Evolutionary conservation across 2,888 invertebrate genomes (phyloP).

Genomic region (Tenodera sinensis): DNA sequence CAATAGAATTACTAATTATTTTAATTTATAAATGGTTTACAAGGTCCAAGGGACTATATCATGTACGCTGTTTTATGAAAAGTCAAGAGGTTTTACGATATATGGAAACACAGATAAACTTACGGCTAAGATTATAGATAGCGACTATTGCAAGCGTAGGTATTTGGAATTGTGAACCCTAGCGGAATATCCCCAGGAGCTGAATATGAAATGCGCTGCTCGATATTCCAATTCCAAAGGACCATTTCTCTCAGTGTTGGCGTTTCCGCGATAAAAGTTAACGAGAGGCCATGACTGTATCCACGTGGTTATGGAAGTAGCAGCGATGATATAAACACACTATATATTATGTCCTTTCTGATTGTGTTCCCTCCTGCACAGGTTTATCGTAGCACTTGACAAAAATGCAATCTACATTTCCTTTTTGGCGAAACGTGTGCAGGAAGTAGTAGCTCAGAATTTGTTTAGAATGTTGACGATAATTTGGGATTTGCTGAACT

Average conservation of each 20-base stretch:
- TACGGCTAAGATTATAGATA: too few relatives aligned
- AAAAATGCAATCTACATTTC: not conserved
- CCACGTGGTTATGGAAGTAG: not conserved
- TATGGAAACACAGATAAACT: too few relatives aligned
- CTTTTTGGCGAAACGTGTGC: not conserved
- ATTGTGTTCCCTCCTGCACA: not conserved
- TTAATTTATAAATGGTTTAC: too few relatives aligned
- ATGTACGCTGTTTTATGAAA: too few relatives aligned
- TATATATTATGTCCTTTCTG: not conserved
- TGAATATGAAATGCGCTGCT: slow-evolving; percentile 1
- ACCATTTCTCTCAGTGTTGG: not conserved
- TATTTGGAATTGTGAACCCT: not conserved
- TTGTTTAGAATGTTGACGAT: too few relatives aligned
- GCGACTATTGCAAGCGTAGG: too few relatives aligned
- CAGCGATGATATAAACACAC: not conserved
- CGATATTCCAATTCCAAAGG: not conserved
- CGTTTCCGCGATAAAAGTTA: not conserved
- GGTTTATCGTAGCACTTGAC: not conserved
- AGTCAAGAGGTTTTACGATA: too few relatives aligned
- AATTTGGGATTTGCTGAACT: too few relatives aligned
- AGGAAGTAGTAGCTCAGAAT: too few relatives aligned
- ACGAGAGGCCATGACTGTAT: not conserved
- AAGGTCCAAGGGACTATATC: too few relatives aligned
- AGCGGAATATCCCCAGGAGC: not conserved
- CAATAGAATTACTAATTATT: too few relatives aligned